Conservation (phyloP, 2,888 invertebrate species). For the Melolontha melolontha region DNA sequence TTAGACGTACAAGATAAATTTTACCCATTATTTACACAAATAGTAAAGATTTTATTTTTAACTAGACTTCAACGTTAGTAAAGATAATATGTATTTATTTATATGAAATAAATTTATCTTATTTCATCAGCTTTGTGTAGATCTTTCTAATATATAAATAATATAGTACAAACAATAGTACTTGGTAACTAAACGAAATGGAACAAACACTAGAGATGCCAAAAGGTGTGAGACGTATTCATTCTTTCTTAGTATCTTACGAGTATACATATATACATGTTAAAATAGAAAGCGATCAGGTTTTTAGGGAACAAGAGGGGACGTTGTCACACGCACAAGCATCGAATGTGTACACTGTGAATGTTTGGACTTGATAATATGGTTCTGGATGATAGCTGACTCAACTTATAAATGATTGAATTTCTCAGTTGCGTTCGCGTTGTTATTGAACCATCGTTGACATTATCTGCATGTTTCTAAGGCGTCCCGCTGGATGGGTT, state of each 20-base stretch:
- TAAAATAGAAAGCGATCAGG: slow-evolving; percentile 29
- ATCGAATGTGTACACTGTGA: slow-evolving; percentile 29
- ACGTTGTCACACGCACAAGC: slow-evolving; percentile 25
- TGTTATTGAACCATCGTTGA: slow-evolving; percentile 15
- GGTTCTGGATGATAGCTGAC: slow-evolving; percentile 26
- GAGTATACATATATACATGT: not conserved
- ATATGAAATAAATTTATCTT: no score
- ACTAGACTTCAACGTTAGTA: no score
- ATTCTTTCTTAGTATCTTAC: not conserved
- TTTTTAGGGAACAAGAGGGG: slow-evolving; percentile 29
- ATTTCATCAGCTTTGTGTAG: no score
- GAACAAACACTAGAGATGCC: not conserved
- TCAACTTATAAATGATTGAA: slow-evolving; percentile 17
- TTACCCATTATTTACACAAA: no score
- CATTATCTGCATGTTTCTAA: slow-evolving; percentile 23
- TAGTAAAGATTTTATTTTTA: no score
- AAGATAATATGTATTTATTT: no score
- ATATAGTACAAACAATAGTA: no score
- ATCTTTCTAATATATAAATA: no score
- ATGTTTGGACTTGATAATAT: slow-evolving; percentile 35
- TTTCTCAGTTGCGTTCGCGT: slow-evolving; percentile 25
- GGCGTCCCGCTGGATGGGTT: slow-evolving; percentile 24
- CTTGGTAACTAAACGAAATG: not conserved
- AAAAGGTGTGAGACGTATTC: not conserved
- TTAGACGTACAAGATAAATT: no score